Evolutionary conservation across 2,797 vertebrate species (phyloP).

Genomic region (Garrulus glandarius): DNA sequence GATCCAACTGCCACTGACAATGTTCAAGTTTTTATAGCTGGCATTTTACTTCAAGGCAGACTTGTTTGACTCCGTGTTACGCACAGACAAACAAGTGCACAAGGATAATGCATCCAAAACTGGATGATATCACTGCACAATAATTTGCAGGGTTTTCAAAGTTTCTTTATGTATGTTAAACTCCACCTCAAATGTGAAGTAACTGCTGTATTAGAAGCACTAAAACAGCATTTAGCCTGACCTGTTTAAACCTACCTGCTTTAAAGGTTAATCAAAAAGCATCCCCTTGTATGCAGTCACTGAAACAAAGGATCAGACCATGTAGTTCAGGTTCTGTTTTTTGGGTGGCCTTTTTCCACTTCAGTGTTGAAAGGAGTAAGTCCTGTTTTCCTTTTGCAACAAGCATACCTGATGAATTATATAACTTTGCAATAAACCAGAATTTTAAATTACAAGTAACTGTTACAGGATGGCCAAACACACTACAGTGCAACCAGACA

Average conservation of each 20-base stretch:
- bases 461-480: background rate
- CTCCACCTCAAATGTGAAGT: background rate
- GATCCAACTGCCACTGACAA: background rate
- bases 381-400: background rate
- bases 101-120: background rate
- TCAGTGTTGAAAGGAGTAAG: background rate
- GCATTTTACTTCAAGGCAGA: background rate
- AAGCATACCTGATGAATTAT: fast-evolving
- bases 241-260: background rate
- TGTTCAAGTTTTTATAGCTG: background rate
- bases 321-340: background rate
- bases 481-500: background rate
- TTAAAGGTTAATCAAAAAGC: background rate
- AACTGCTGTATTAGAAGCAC: background rate
- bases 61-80: background rate
- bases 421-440: background rate
- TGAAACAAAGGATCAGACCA: background rate
- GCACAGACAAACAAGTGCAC: background rate
- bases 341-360: background rate
- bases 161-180: background rate
- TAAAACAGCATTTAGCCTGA: background rate
- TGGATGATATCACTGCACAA: fast-evolving
- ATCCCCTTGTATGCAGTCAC: background rate
- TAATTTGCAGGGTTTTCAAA: background rate
- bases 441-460: background rate